phyloP scores from a whole-genome alignment of 2,113 vertebrate genomes.

The Phaetusa simplex region DNA sequence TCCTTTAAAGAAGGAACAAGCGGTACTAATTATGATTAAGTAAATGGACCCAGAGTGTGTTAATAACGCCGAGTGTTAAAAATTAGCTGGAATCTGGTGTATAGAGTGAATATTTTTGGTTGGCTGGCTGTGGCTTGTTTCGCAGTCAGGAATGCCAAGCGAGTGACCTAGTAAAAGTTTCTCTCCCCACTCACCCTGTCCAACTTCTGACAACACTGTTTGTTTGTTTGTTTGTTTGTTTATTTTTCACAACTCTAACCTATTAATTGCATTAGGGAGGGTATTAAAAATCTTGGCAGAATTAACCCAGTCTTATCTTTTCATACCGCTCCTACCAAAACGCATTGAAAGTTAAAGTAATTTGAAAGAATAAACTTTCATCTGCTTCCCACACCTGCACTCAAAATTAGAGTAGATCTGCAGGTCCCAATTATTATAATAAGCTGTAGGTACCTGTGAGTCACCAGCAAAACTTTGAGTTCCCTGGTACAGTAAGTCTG shows the following conservation, averaged over 20 bases:
- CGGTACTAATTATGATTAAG: background rate
- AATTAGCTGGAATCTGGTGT: background rate
- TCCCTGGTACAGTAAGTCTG: background rate
- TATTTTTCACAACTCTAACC: background rate
- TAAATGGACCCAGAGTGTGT: accelerated
- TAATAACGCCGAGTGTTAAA: background rate
- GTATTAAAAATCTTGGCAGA: background rate
- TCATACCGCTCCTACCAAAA: background rate
- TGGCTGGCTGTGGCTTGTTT: background rate
- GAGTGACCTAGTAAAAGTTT: background rate
- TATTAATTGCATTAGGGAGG: background rate
- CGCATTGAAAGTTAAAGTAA: background rate
- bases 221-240: background rate
- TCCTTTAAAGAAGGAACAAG: background rate
- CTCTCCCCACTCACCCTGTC: background rate
- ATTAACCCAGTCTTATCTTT: background rate
- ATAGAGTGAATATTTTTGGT: background rate
- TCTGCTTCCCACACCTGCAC: background rate
- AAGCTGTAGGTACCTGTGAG: background rate
- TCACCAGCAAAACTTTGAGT: background rate
- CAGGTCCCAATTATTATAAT: background rate
- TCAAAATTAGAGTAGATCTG: background rate
- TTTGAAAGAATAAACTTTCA: background rate
- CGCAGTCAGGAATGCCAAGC: background rate
- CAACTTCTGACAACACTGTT: background rate